Conservation (phyloP, 2,113 vertebrate species). For the Brienomyrus longianalis region DNA sequence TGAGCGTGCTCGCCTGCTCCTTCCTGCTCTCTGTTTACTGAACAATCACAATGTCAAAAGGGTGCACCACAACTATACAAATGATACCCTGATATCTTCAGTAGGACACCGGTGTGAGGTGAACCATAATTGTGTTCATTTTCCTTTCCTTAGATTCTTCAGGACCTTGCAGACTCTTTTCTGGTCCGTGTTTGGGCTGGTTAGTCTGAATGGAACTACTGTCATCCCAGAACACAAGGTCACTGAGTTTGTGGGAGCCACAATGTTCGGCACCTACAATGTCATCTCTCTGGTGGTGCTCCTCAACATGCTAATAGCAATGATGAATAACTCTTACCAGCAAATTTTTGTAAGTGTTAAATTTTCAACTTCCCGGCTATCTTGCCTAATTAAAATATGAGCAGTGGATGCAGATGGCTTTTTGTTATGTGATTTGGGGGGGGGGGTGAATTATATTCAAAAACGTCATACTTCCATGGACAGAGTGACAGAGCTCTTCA, state of each 20-base stretch:
- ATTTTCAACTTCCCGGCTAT: not conserved
- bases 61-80: not conserved
- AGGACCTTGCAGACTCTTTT: constrained; percentile 92
- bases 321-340: constrained; percentile 99
- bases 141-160: constrained; percentile 74
- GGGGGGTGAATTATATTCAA: not conserved
- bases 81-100: not conserved
- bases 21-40: no score
- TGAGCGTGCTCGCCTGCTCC: constrained; percentile 52
- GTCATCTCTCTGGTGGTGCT: constrained; percentile 94
- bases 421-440: not conserved
- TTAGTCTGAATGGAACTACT: constrained; percentile 88
- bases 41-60: not conserved
- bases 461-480: not conserved
- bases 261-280: constrained; percentile 97
- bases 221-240: constrained; percentile 80
- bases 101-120: not conserved
- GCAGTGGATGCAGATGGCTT: not conserved
- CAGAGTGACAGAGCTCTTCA: not conserved
- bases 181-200: constrained; percentile 96
- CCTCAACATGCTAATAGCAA: constrained; percentile 98
- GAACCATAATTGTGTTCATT: not conserved
- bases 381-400: not conserved
- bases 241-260: constrained; percentile 90
- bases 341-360: constrained; percentile 85